These are phyloP conservation scores for Ceramica pisi DNA, from an alignment of 2,888 invertebrate genomes.

Conservation along the genomic window DNA sequence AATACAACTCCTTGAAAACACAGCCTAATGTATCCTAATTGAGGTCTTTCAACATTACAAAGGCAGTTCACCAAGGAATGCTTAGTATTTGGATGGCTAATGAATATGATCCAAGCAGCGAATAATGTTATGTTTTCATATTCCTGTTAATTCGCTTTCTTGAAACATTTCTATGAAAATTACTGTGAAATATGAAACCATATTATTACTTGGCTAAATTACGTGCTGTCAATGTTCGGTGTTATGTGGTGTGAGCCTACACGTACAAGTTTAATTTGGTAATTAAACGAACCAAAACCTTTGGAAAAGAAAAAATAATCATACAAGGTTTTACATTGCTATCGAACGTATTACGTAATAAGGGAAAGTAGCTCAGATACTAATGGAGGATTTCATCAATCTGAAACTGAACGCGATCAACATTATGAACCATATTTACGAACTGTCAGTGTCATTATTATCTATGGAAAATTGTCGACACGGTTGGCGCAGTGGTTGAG, in stretches of 20 bases:
- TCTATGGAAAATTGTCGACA: too few species aligned
- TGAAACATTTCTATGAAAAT: neutral
- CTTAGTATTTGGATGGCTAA: slow-evolving; percentile 1
- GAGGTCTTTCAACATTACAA: neutral
- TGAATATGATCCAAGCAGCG: neutral
- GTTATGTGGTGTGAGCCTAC: neutral
- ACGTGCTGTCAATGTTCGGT: neutral
- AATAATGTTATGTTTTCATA: slow-evolving; percentile 9
- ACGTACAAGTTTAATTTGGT: neutral
- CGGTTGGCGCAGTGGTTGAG: too few species aligned
- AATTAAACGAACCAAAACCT: too few species aligned
- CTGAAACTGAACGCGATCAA: too few species aligned
- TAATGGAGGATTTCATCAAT: too few species aligned
- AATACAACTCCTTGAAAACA: neutral
- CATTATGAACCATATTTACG: too few species aligned
- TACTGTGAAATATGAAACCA: neutral
- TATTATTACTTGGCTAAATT: neutral
- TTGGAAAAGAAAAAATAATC: too few species aligned
- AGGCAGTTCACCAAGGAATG: neutral
- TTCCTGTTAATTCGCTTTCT: neutral
- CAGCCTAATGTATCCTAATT: neutral
- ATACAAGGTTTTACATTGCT: too few species aligned
- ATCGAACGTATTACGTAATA: too few species aligned
- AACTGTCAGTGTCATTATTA: too few species aligned
- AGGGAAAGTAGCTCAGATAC: too few species aligned